Conservation (phyloP, 2,797 vertebrate species). For the Bradypodion pumilum region DNA sequence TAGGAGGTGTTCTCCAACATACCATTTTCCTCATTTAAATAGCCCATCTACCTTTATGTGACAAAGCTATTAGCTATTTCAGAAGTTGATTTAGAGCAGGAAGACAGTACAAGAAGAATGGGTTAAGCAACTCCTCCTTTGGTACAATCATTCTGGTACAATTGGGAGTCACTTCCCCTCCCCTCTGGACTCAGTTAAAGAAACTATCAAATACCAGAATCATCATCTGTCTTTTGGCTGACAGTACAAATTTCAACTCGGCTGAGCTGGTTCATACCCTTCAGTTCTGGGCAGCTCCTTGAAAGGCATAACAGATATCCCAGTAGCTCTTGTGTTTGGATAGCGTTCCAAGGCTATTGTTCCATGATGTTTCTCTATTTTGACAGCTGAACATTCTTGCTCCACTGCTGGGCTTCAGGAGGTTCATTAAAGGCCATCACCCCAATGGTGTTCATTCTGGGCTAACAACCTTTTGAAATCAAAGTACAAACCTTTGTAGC, state of each 20-base stretch:
- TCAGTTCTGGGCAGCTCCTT: constrained; percentile 11
- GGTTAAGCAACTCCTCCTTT: background rate
- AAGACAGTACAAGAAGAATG: background rate
- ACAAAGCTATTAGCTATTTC: background rate
- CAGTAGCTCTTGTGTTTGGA: constrained; percentile 1
- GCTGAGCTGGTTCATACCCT: background rate
- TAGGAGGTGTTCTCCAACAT: background rate
- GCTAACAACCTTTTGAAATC: background rate
- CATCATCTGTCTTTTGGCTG: background rate
- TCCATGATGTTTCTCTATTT: constrained; percentile 25
- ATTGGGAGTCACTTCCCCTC: background rate
- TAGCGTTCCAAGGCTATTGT: constrained; percentile 25
- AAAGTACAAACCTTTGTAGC: constrained; percentile 6
- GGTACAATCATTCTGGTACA: background rate
- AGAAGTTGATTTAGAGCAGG: background rate
- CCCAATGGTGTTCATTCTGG: background rate
- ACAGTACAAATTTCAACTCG: constrained; percentile 4
- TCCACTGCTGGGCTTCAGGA: constrained; percentile 17
- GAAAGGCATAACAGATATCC: constrained; percentile 33
- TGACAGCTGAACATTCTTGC: constrained; percentile 38
- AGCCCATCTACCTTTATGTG: background rate
- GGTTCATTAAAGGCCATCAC: background rate
- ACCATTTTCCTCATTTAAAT: background rate
- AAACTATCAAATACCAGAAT: background rate
- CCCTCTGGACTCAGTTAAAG: background rate